phyloP scores from a whole-genome alignment of 2,888 invertebrate species.

The Callinectes sapidus region DNA sequence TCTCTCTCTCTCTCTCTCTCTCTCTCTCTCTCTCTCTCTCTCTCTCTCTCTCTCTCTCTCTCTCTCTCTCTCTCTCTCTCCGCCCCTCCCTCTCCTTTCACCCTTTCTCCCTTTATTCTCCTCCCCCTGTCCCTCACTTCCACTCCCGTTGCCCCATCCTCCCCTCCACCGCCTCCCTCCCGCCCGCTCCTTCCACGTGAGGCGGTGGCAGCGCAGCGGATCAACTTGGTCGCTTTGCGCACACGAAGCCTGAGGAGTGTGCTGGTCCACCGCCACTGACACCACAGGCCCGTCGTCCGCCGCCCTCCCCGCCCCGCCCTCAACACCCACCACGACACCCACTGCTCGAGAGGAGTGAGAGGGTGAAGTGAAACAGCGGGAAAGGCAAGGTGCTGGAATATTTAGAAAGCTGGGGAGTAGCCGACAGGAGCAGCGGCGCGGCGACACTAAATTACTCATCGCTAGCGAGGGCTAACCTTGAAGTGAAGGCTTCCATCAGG shows the following conservation, averaged over 20 bases:
- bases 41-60: not conserved
- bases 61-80: conserved; percentile 17
- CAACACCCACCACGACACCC: conserved; percentile 5
- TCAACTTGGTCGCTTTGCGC: conserved; percentile 23
- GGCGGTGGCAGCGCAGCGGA: conserved; percentile 26
- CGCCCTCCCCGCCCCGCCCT: not conserved
- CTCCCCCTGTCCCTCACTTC: not conserved
- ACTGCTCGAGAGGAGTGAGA: not conserved
- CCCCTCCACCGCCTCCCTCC: not conserved
- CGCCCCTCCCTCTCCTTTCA: not conserved
- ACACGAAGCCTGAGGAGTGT: conserved; percentile 12
- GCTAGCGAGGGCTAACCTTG: not conserved
- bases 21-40: conserved; percentile 13
- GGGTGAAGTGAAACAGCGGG: conserved; percentile 32
- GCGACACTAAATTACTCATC: not conserved
- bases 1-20: not conserved
- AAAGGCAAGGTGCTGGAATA: not conserved
- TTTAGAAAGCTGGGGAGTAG: not conserved
- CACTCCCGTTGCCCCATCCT: not conserved
- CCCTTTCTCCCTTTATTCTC: not conserved
- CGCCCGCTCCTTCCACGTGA: not conserved
- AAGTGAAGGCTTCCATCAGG: too few species aligned
- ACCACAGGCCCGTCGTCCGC: not conserved
- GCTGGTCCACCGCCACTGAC: not conserved
- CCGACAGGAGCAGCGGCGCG: not conserved